phyloP scores from a whole-genome alignment of 2,113 vertebrate species.

The cattle (Bos taurus) region ARS-UCD2.0 NC_037346.1:2338001-2338500 shows the following conservation, averaged over 20 bases:
- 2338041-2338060: fast-evolving
- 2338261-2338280: not conserved
- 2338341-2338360: not conserved
- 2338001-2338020: not conserved
- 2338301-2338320: not conserved
- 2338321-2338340: not conserved
- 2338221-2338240: not conserved
- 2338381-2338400: not conserved
- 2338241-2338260: not conserved
- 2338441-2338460: not conserved
- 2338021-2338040: not conserved
- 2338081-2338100: not conserved
- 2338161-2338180: not conserved
- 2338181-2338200: not conserved
- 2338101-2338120: not conserved
- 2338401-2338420: not conserved
- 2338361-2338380: not conserved
- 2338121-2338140: not conserved
- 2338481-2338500: not conserved
- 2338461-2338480: not conserved
- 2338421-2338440: not conserved
- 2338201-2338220: not conserved
- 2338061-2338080: not conserved
- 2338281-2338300: not conserved
- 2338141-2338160: not conserved